These are phyloP conservation scores for Synodontis membranacea DNA, from an alignment of 2,113 vertebrate species.

Conservation along the genomic window DNA sequence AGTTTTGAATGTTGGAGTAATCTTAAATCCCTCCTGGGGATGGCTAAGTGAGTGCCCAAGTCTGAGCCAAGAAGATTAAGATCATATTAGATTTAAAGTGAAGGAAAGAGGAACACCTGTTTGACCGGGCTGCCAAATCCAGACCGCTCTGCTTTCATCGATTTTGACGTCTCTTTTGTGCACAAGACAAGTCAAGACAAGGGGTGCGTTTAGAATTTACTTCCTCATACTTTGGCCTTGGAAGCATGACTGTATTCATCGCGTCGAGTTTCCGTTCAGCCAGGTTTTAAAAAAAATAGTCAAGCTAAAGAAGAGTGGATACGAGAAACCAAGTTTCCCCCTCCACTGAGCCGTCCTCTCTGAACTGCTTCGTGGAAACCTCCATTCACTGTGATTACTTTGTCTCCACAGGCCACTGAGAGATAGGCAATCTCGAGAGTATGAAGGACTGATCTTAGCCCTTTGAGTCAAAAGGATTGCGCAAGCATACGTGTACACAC, in stretches of 20 bases:
- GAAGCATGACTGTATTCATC: slow-evolving; percentile 62
- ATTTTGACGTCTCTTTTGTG: slow-evolving; percentile 32
- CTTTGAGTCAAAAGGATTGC: slow-evolving; percentile 50
- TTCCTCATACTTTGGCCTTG: slow-evolving; percentile 29
- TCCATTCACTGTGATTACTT: slow-evolving; percentile 54
- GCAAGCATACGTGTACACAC: slow-evolving; percentile 50
- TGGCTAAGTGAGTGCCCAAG: slow-evolving; percentile 55
- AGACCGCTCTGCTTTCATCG: slow-evolving; percentile 39
- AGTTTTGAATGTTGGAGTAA: slow-evolving; percentile 46
- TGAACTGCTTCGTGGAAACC: slow-evolving; percentile 42
- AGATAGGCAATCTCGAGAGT: slow-evolving; percentile 50
- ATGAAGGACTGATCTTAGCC: slow-evolving; percentile 58
- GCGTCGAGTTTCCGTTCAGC: slow-evolving; percentile 57
- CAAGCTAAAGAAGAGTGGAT: slow-evolving; percentile 54
- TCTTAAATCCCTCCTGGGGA: slow-evolving; percentile 49
- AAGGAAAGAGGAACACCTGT: slow-evolving; percentile 56
- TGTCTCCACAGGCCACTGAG: slow-evolving; percentile 52
- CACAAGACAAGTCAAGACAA: slow-evolving; percentile 10
- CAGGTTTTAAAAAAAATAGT: slow-evolving; percentile 33
- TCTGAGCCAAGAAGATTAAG: slow-evolving; percentile 66
- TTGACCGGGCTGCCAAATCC: slow-evolving; percentile 46
- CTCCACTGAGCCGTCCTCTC: slow-evolving; percentile 43
- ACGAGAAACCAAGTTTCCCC: slow-evolving; percentile 42
- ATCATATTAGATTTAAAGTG: slow-evolving; percentile 63
- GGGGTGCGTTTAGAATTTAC: slow-evolving; percentile 9